Conservation (phyloP, 2,113 vertebrate species). For the Crotophaga sulcirostris region DNA sequence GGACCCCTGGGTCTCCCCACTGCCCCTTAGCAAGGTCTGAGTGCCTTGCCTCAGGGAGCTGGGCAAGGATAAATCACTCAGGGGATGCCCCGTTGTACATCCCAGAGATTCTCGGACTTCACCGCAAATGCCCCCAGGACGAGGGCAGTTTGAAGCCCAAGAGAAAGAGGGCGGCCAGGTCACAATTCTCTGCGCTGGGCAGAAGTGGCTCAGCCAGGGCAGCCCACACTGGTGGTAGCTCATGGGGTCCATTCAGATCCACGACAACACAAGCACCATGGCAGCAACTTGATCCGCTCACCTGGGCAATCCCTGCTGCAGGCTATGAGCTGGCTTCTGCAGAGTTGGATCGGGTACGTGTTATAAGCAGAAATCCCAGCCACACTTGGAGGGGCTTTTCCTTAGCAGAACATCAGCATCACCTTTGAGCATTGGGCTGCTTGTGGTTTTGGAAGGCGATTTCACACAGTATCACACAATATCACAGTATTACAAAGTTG, state of each 20-base stretch:
- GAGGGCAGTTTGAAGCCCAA: background rate
- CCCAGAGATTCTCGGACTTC: rapidly evolving
- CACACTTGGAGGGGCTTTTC: background rate
- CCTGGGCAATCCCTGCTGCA: background rate
- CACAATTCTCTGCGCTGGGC: background rate
- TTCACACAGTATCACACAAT: too few relatives aligned
- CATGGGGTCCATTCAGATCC: rapidly evolving
- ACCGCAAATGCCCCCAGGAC: background rate
- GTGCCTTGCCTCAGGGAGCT: background rate
- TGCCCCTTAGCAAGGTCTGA: background rate
- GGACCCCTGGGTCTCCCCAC: background rate
- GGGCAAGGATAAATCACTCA: background rate
- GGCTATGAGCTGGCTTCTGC: background rate
- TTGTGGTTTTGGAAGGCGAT: background rate
- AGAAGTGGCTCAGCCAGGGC: background rate
- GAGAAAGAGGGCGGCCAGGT: background rate
- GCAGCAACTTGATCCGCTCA: background rate
- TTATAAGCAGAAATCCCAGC: background rate
- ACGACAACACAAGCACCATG: too few relatives aligned
- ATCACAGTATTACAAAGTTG: too few relatives aligned
- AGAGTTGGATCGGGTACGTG: background rate
- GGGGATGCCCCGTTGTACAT: rapidly evolving
- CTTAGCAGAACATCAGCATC: background rate
- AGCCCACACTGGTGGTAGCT: background rate
- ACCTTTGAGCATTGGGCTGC: background rate